Base-by-base conservation (phyloP, 2,113 vertebrate species). In the Lethenteron camtschaticum region DNA sequence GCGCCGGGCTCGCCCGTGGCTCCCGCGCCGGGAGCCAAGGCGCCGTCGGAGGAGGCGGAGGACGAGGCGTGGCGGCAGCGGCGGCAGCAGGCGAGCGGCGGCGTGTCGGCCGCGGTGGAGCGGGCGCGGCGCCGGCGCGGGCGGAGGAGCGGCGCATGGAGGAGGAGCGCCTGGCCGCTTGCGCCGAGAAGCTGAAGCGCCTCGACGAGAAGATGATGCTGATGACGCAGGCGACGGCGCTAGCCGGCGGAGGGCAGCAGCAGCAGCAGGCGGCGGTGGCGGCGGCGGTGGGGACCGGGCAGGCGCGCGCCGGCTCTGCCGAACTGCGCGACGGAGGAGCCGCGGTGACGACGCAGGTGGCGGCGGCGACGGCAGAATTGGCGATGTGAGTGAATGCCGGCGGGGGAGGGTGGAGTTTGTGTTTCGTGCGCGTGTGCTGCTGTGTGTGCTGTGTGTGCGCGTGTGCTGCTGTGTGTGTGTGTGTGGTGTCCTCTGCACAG, bases 41-140 rank as follows among this genome's bases (percentile, higher is more conserved):
- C 2, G 79, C 83, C 16, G 12, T 72, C 79, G 3, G 85, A 83
- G 0, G 88, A 94, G 55, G 88, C 90, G 3, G 89, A 94, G 72
- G 89, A 94, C 8, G 89, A 94, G 72, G 87, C 88, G 0, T 94
- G 88, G 89, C 85, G 89, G 14, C 89, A 94, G 75, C 81, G 89
- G 9, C 79, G 89, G 9, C 89, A 91, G 70, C 87, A 94, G 70
- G 90, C 89, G 0, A 90, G 86, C 1, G 79, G 86, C 0, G 87
- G 90, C 75, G 90, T 94, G 56, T 91, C 89, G 4, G 81, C 83
- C 1, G 89, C 89, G 0, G 89, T 94, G 70, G 89, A 94, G 77
- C 82, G 89, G 13, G 89, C 89, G 2, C 82, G 89, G 5, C 80
- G 87, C 0, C 82, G 89, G 0, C 82, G 89, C 0, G 89, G 90